Base-by-base conservation (phyloP, 2,888 invertebrate species). In the Silvanus unidentatus region DNA sequence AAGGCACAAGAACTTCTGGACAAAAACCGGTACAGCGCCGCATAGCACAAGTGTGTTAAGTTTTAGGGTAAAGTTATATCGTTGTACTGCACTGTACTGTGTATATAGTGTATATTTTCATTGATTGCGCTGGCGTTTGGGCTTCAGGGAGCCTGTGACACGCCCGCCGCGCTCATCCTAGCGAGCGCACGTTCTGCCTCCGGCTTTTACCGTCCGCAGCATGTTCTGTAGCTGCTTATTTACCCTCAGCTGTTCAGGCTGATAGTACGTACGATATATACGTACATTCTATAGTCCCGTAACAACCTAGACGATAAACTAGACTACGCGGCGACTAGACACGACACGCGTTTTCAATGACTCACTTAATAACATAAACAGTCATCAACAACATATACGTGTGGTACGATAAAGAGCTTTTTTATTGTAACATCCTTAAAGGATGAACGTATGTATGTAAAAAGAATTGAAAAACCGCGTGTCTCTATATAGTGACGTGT, bases 111-210 rank as follows among this genome's bases (percentile, higher is more conserved):
- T 32, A 32, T 32, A 32, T 32, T 69, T 68, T 69, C 69, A 69
- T 70, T 69, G 69, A 69, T 70, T 69, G 68, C 65, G 68, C 66
- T 66, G 66, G 66, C 65, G 66, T 68, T 65, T 62, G 66, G 66
- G 64, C 63, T 64, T 63, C 59, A 61, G 64, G 65, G 68, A 65
- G 65, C 59, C 62, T 64, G 68, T 63, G 70, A 70, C 71, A 71
- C 71, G 70, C 71, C 70, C 71, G 70, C 65, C 62, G 62, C 66
- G 63, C 64, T 65, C 67, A 64, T 67, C 68, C 68, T 66, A 64
- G 67, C 61, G 62, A 69, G 70, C 69, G 68, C 69, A 66, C 68
- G 69, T 68, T 69, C 66, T 66, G 68, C 69, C 68, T 66, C 64
- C 65, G 63, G 64, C 64, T 65, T 60, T 63, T 57, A 48, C 62